Evolutionary conservation across 2,113 vertebrate genomes (phyloP), one percentile per base, ranked within the genome.

Genomic region (Lethenteron camtschaticum): DNA sequence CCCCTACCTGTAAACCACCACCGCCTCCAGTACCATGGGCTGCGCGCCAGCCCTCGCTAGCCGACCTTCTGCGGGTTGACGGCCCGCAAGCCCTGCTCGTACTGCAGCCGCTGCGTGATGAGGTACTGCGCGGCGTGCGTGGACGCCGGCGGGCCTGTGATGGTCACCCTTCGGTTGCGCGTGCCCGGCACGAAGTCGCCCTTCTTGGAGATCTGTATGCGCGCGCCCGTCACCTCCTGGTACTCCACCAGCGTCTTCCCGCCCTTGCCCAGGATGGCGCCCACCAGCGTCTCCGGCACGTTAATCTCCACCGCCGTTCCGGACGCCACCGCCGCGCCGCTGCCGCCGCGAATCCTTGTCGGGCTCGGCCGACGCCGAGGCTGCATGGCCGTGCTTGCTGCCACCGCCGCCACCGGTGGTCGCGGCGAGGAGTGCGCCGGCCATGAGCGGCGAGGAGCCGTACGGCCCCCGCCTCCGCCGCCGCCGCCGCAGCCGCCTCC

Each of bases 321-420:
- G 77, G 85, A 84, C 81, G 86, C 80, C 78, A 85, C 85, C 79
- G 84, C 85, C 72, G 85, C 76, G 85, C 85, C 74, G 85, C 84
- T 82, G 79, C 82, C 84, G 75, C 85, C 79, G 77, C 84, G 74
- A 84, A 85, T 82, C 84, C 85, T 79, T 87, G 84, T 41, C 41
- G 41, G 41, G 41, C 41, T 41, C 41, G 41, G 41, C 41, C 41
- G 41, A 41, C 41, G 41, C 41, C 41, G 41, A 6, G 41, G 41
- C 41, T 7, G 41, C 41, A 41, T 41, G 41, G 41, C 41, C 41
- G 41, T 41, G 41, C 41, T 41, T 41, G 6, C 41, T 41, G 41
- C 41, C 41, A 41, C 41, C 41, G 6, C 41, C 41, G 41, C 41
- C 41, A 7, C 41, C 41, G 41, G 41, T 41, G 41, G 41, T 41